Base-by-base conservation (phyloP, 2,888 invertebrate species). In the Drosophila recens region DNA sequence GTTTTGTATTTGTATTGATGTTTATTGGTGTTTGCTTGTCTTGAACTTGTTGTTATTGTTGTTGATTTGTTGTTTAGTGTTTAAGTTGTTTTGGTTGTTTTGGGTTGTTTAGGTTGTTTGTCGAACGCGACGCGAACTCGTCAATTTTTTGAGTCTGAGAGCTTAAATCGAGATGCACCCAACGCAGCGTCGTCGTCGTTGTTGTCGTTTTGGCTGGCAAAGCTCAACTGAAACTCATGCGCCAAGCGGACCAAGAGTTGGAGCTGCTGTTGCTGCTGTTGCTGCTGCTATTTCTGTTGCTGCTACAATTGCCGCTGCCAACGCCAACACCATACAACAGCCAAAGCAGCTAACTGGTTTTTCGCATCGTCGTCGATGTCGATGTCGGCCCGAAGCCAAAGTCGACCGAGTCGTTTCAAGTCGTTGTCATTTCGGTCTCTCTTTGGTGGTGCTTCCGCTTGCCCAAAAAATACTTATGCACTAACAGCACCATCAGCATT, bases 211-310 rank as follows among this genome's bases (percentile, higher is more conserved):
- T 59, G 89, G 82, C 89, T 87, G 81, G 83, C 89, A 91, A 90
- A 90, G 88, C 91, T 91, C 87, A 87, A 90, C 90, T 90, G 83
- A 90, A 85, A 75, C 68, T 65, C 49, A 67, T 75, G 75, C 51
- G 66, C 38, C 70, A 75, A 76, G 61, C 65, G 66, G 56, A 48
- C 63, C 43, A 57, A 72, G 65, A 72, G 78, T 67, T 75, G 36
- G 43, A 54, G 42, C 54, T 49, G 56, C 30, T 71, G 72, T 40
- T 36, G 56, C 4, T 42, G 53, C 20, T 23, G 64, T n/a, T 17
- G 40, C 33, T 33, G 49, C 30, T 15, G 20, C 10, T 54, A 30
- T 17, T 17, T 38, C 15, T 38, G 45, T 17, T 52, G 38, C 33
- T 57, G 57, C 57, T 58, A 48, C 46, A 48, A 48, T 48, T 58